Conservation (phyloP, 1,140 invertebrate genomes). For the Tetramorium parvispinum region DNA sequence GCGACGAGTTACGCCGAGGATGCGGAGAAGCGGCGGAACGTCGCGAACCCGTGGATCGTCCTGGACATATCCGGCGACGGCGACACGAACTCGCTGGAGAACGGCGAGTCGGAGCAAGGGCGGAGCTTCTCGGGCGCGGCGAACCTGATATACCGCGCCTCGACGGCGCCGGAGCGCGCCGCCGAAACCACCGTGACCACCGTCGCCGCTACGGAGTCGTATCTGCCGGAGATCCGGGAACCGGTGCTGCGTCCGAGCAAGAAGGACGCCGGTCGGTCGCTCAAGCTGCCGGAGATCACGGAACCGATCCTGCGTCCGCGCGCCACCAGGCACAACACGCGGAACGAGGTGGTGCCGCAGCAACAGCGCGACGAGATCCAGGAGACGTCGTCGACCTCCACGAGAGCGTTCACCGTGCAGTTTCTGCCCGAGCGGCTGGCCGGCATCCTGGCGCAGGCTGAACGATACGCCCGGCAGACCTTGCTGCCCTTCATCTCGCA, state of each 20-base stretch:
- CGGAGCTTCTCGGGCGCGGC: constrained; percentile 76
- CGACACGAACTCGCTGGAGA: constrained; percentile 81
- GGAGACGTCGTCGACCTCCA: constrained; percentile 76
- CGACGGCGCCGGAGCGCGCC: constrained; percentile 23
- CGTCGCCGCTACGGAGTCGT: constrained; percentile 60
- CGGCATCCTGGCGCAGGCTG: constrained; percentile 92
- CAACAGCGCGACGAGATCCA: constrained; percentile 72
- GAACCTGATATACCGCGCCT: constrained; percentile 28
- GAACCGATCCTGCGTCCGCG: constrained; percentile 90
- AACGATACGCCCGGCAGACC: constrained; percentile 91
- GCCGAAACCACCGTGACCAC: constrained; percentile 25
- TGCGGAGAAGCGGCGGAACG: neutral
- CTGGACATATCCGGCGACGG: constrained; percentile 79
- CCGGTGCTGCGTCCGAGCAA: constrained; percentile 84
- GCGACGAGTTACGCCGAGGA: constrained; percentile 54
- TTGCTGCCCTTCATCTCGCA: constrained; percentile 91
- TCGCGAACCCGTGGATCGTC: constrained; percentile 78
- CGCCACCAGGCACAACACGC: constrained; percentile 80
- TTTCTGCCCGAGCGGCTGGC: constrained; percentile 91
- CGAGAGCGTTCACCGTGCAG: constrained; percentile 89
- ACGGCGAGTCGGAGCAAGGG: constrained; percentile 73
- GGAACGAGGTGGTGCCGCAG: constrained; percentile 57
- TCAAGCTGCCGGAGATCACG: constrained; percentile 88
- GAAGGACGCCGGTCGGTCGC: constrained; percentile 84
- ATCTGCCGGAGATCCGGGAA: constrained; percentile 82